A percentile compares a stretch with the other conserved stretches of the same genome.
phyloP scores from a whole-genome alignment of 2,113 vertebrate genomes.

The Embiotoca jacksoni region DNA sequence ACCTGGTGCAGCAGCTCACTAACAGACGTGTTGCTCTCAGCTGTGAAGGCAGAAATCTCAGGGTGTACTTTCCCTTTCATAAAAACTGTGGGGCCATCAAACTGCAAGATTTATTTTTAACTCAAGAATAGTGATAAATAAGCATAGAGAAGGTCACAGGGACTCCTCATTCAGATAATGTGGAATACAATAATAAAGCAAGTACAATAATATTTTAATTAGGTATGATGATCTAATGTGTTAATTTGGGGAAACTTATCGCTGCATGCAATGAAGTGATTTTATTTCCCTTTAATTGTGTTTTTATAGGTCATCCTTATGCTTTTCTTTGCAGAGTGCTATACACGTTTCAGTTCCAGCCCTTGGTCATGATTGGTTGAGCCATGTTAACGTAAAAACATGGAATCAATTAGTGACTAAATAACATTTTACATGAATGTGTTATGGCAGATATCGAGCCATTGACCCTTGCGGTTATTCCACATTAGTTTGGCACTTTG shows the following conservation, averaged over 20 bases:
- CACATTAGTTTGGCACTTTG: too few species aligned
- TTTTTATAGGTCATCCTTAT: neutral
- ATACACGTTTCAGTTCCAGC: neutral
- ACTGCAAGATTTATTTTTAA: neutral
- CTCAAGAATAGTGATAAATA: neutral
- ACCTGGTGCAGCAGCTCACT: constrained; percentile 3
- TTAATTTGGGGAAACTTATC: neutral
- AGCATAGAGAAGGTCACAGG: neutral
- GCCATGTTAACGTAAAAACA: neutral
- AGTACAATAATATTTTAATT: neutral
- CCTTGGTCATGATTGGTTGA: neutral
- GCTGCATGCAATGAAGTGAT: neutral
- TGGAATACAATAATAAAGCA: neutral
- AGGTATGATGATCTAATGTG: neutral
- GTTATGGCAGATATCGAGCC: too few species aligned
- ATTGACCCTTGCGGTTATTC: too few species aligned
- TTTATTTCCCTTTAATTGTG: neutral
- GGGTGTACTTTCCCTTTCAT: neutral
- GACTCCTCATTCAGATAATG: neutral
- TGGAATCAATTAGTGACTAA: neutral
- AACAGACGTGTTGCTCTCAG: constrained; percentile 20
- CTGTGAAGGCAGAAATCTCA: neutral
- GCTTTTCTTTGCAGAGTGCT: neutral
- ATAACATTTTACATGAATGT: constrained; percentile 6
- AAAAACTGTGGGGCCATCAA: neutral